Percentiles rank a stretch among this genome's conserved stretches.
Conservation (phyloP, 2,797 vertebrate species). For the Sebastes umbrosus region DNA sequence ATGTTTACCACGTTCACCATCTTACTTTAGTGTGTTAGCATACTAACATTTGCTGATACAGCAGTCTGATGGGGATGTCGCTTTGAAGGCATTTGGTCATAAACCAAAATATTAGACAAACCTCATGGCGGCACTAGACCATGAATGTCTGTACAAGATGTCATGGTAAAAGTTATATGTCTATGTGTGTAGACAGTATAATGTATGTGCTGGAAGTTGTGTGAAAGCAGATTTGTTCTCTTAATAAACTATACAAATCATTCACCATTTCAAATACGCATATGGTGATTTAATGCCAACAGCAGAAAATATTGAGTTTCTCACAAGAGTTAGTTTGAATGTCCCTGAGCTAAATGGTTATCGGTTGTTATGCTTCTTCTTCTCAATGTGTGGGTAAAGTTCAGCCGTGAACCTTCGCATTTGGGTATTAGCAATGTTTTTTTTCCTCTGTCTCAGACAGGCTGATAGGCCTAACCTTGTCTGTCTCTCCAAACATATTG, state of each 20-base stretch:
- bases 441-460: conserved; percentile 35
- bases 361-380: conserved; percentile 58
- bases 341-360: conserved; percentile 69
- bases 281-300: conserved; percentile 60
- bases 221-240: conserved; percentile 31
- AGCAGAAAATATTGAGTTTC: conserved; percentile 67
- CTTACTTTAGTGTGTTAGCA: not conserved
- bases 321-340: conserved; percentile 51
- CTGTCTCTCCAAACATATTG: conserved; percentile 76
- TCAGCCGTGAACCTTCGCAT: conserved; percentile 64
- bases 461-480: conserved; percentile 72
- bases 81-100: not conserved
- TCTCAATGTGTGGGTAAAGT: conserved; percentile 60
- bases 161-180: not conserved
- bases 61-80: not conserved
- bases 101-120: not conserved
- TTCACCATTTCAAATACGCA: conserved; percentile 57
- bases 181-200: not conserved
- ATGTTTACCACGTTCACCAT: not conserved
- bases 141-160: not conserved
- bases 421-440: conserved; percentile 56
- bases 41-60: not conserved
- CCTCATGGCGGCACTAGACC: not conserved
- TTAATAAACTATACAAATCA: conserved; percentile 42
- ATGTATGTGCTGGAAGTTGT: conserved; percentile 10